Percentiles rank a stretch among this genome's conserved stretches.
phyloP scores from a whole-genome alignment of 1,140 invertebrate genomes.

The Zaprionus taronus region DNA sequence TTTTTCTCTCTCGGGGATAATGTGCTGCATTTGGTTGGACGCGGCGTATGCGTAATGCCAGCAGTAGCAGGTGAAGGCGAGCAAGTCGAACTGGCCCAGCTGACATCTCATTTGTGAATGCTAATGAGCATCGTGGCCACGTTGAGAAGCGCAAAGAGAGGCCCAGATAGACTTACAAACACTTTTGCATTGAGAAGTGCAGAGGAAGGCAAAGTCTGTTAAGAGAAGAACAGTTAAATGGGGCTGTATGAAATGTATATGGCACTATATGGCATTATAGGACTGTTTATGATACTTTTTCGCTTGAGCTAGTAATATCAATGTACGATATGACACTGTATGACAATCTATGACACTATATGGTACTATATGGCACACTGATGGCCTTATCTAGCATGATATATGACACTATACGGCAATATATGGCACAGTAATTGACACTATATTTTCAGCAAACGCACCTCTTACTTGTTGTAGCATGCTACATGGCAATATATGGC shows the following conservation, averaged over 20 bases:
- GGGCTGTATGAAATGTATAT: too few relatives aligned
- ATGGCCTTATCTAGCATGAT: not conserved
- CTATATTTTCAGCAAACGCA: too few relatives aligned
- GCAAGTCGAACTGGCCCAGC: not conserved
- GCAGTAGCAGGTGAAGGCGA: not conserved
- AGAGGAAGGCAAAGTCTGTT: not conserved
- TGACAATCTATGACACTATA: too few relatives aligned
- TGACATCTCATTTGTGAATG: constrained; percentile 4
- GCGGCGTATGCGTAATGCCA: constrained; percentile 44
- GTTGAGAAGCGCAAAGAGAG: not conserved
- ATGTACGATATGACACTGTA: too few relatives aligned
- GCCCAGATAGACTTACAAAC: not conserved
- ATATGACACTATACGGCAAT: not conserved
- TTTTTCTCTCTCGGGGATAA: too few relatives aligned
- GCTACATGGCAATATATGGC: too few relatives aligned
- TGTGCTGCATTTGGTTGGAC: constrained; percentile 9
- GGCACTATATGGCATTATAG: too few relatives aligned
- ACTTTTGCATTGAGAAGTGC: not conserved
- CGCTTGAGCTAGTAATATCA: not conserved
- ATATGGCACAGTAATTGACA: too few relatives aligned
- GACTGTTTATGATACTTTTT: not conserved
- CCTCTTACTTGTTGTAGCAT: too few relatives aligned
- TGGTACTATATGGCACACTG: not conserved
- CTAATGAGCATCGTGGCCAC: constrained; percentile 16
- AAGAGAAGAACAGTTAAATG: too few relatives aligned